phyloP scores from a whole-genome alignment of 2,113 vertebrate species.

The Uria aalge region DNA sequence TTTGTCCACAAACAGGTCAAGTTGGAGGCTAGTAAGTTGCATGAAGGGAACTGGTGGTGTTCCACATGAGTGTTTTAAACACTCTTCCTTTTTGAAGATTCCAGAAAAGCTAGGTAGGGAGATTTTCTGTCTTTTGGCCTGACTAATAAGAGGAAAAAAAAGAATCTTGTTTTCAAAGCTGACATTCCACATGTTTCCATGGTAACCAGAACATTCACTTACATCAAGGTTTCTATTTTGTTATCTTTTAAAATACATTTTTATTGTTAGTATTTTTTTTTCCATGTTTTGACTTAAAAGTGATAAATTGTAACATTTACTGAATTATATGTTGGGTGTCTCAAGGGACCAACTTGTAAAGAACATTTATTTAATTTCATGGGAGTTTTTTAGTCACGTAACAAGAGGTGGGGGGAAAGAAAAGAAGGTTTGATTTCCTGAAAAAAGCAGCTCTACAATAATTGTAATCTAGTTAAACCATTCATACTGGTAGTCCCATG shows the following conservation, averaged over 20 bases:
- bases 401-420: fast-evolving
- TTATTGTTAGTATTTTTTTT: not conserved
- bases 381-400: not conserved
- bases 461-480: not conserved
- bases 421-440: not conserved
- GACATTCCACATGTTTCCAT: not conserved
- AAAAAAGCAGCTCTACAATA: not conserved
- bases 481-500: not conserved
- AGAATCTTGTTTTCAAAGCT: not conserved
- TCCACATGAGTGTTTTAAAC: not conserved
- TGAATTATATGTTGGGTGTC: not conserved
- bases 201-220: not conserved
- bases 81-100: not conserved
- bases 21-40: not conserved
- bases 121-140: not conserved
- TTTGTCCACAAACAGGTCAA: not conserved
- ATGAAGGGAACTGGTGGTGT: not conserved
- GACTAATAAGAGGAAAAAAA: not conserved
- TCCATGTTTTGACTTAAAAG: not conserved
- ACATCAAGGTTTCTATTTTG: not conserved
- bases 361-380: not conserved
- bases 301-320: not conserved
- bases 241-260: not conserved
- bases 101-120: not conserved
- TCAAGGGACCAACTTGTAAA: not conserved